Evolutionary conservation across 92 coral and sea anemone species (phyloP), one percentile per base, ranked within the genome.

Genomic region (Plumapathes pennacea): DNA sequence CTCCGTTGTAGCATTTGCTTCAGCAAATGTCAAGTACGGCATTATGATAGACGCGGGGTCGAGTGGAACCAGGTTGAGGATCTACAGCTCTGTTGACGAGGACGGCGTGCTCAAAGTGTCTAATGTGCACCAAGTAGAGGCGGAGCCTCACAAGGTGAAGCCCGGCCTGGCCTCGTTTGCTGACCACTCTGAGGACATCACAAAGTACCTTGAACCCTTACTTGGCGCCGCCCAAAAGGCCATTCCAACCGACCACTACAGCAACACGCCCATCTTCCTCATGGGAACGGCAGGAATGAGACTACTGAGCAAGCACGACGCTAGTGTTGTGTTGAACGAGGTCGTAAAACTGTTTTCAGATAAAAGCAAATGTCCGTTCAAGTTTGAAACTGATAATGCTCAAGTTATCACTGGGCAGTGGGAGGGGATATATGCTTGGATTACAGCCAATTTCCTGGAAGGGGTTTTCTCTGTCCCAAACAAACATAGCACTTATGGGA

Each of bases 251-350:
- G 45, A 71, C 7, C 52, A 38, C 28, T 60, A 40, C 32, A 1
- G 11, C 7, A 10, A 51, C 13, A 59, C 78, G 1, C 78, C 61
- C 0, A 25, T 71, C 45, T 29, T 59, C 4, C 49, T 71, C 5
- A 23, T 71, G 23, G 78, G 68, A 25, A 60, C 78, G 13, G 78
- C 61, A 26, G 78, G 78, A n/a, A 60, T 71, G 70, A 32, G 78
- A 9, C 33, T 51, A 2, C 43, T 71, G 37, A 71, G 57, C 1
- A 4, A 47, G 12, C 38, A 60, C 30, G 39, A 47, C 5, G 36
- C 56, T 10, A 14, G 49, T 3, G 46, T 55, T 0, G 42, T 50
- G 7, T 24, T 71, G 9, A 10, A 22, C 1, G 52, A 71, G 50
- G 69, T 60, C 10, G 60, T 22, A 13, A 60, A 17, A 50, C 25